Base-by-base conservation (phyloP, 2,888 invertebrate species). In the Pammene aurita region DNA sequence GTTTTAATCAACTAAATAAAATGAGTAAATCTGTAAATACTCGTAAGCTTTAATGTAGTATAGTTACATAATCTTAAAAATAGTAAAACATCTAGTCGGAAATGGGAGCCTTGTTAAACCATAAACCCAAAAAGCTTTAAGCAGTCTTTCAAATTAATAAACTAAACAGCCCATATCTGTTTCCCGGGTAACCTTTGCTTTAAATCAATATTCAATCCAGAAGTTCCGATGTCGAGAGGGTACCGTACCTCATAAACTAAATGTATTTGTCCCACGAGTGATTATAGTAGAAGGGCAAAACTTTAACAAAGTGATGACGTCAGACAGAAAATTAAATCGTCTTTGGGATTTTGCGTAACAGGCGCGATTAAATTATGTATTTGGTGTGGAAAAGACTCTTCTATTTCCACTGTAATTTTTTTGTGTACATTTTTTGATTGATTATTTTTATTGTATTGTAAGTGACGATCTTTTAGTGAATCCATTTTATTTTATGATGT, bases 261-360 rank as follows among this genome's bases (percentile, higher is more conserved):
- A 18, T 67, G 50, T 62, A 56, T 41, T 67, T 56, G 61, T 62
- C 62, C 68, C 63, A 18, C 26, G 63, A 50, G 67, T 67, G 35
- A 56, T 67, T 42, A 56, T 9, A n/a, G 16, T 14, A n/a, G 56
- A 62, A 55, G 41, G 48, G 18, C 18, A 56, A 56, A 48, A 48
- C 38, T 46, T 16, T 10, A 7, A 9, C 50, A 50, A 57, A 41
- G 48, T 11, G 9, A 65, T 38, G n/a, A 50, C 57, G 57, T 66
- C 57, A 42, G n/a, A 55, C 56, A 13, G 42, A 42, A 38, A 50
- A 34, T 14, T 14, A 35, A 35, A 46, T 16, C 16, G n/a, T n/a
- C 18, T 42, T 26, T 26, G 41, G 42, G 42, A 26, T 18, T 26
- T 18, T 42, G 42, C 42, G 26, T 13, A 44, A 42, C 34, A 14